Conservation (phyloP, 2,888 invertebrate species). For the Acronicta alni region DNA sequence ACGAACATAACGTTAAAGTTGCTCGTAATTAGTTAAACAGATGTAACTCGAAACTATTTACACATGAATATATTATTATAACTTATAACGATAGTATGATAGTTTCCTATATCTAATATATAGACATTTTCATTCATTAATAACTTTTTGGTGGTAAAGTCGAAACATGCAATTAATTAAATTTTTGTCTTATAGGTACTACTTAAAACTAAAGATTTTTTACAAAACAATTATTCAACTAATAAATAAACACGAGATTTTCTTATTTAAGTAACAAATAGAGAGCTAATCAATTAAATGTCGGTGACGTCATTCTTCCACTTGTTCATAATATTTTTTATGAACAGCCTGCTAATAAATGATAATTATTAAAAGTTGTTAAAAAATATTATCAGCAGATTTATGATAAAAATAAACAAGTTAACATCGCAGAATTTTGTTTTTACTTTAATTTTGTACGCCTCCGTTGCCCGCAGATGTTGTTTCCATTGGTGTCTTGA, state of each 20-base stretch:
- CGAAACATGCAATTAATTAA: conserved; percentile 2
- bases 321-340: no score
- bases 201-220: conserved; percentile 2
- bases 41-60: conserved; percentile 42
- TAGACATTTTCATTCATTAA: conserved; percentile 5
- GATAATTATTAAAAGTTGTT: no score
- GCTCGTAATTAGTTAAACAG: conserved; percentile 22
- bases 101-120: conserved; percentile 23
- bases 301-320: neutral
- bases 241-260: conserved; percentile 20
- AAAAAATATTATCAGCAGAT: no score
- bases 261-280: conserved; percentile 4
- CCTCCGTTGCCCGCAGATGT: no score
- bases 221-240: conserved; percentile 31
- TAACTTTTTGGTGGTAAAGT: neutral
- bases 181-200: neutral
- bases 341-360: no score
- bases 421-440: no score
- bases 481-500: no score
- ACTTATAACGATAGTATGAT: conserved; percentile 37
- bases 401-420: no score
- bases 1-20: conserved; percentile 48
- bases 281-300: neutral
- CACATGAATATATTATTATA: conserved; percentile 26
- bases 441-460: no score